A percentile compares a stretch with the other conserved stretches of the same genome.
These are phyloP conservation scores for Eonycteris spelaea DNA, from an alignment of 2,113 vertebrate species.

Conservation along the genomic window DNA sequence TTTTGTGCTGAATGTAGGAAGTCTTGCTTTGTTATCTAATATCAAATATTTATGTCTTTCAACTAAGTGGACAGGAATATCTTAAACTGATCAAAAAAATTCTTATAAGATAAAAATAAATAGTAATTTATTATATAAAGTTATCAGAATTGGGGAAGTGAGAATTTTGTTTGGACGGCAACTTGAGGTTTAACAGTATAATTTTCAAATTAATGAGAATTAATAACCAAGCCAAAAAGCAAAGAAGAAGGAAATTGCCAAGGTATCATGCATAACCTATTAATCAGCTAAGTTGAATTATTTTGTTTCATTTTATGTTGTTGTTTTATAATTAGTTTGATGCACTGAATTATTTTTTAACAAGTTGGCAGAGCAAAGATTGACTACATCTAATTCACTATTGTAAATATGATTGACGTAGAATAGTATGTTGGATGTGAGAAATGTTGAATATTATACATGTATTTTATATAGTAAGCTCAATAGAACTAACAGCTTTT, in stretches of 20 bases:
- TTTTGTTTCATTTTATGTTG: neutral
- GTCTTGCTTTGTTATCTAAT: neutral
- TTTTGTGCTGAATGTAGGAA: neutral
- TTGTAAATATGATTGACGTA: neutral
- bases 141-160: neutral
- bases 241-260: neutral
- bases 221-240: neutral
- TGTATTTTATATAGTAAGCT: neutral
- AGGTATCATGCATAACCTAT: neutral
- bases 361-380: neutral
- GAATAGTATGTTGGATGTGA: neutral
- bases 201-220: neutral
- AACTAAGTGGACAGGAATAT: neutral
- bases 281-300: neutral
- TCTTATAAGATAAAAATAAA: neutral
- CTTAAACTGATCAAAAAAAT: neutral
- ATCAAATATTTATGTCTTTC: neutral
- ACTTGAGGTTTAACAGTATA: neutral
- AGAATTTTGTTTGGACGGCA: neutral
- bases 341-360: neutral
- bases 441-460: neutral
- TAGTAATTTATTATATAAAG: neutral
- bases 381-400: neutral
- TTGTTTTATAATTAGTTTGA: neutral
- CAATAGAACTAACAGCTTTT: neutral